Conservation (phyloP, 2,888 invertebrate genomes). For the Ypsolopha sequella region DNA sequence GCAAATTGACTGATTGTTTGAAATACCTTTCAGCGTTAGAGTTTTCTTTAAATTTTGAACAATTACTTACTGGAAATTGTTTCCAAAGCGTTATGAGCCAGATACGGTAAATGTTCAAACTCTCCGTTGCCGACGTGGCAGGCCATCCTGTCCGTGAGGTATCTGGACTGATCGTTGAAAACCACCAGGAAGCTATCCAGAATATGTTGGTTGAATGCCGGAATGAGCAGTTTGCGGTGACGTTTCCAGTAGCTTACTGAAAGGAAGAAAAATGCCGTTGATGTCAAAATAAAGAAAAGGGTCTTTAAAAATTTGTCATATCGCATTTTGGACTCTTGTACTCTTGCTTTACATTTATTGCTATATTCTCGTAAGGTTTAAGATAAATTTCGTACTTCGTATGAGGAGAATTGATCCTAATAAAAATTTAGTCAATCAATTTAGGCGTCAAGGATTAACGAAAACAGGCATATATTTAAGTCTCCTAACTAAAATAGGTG, state of each 20-base stretch:
- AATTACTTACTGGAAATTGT: constrained; percentile 6
- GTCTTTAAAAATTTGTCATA: too few relatives aligned
- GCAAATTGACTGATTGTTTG: neutral
- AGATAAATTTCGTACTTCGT: neutral
- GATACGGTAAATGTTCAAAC: constrained; percentile 2
- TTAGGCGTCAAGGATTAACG: too few relatives aligned
- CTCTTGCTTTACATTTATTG: neutral
- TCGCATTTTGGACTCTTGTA: too few relatives aligned
- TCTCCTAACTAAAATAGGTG: too few relatives aligned
- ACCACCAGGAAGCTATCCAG: constrained; percentile 6
- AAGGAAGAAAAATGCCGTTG: constrained; percentile 3
- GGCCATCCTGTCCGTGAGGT: neutral
- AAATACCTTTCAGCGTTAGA: neutral
- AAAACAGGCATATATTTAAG: too few relatives aligned
- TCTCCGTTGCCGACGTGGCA: neutral
- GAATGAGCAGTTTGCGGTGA: constrained; percentile 7
- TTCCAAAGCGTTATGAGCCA: constrained; percentile 3
- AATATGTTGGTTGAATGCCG: constrained; percentile 9
- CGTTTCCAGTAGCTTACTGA: constrained; percentile 10
- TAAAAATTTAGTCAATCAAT: too few relatives aligned
- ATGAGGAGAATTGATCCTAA: too few relatives aligned
- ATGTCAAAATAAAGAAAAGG: neutral
- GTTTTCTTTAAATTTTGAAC: neutral
- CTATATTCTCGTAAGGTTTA: neutral
- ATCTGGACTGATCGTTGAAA: constrained; percentile 4